Conservation (phyloP, 1,140 invertebrate species). For the Battus philenor region DNA sequence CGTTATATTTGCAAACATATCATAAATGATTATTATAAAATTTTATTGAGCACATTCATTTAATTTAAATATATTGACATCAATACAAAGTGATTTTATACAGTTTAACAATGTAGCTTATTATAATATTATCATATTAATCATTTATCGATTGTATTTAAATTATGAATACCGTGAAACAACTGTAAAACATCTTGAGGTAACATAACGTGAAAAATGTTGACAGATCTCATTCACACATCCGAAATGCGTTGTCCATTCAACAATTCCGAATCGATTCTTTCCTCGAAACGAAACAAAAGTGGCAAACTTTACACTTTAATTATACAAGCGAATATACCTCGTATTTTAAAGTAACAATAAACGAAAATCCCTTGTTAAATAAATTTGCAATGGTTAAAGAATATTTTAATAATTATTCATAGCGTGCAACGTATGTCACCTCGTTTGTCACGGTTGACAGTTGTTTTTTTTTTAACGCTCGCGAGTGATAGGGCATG, state of each 20-base stretch:
- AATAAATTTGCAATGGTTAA: not conserved
- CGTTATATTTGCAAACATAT: too few relatives aligned
- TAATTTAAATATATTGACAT: too few relatives aligned
- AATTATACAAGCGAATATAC: not conserved
- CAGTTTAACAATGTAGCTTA: too few relatives aligned
- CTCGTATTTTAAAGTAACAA: not conserved
- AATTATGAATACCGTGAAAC: too few relatives aligned
- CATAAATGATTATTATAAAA: too few relatives aligned
- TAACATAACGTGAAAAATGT: not conserved
- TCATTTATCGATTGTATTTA: too few relatives aligned
- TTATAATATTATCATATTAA: too few relatives aligned
- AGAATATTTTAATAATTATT: slow-evolving; percentile 9
- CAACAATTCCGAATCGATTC: slow-evolving; percentile 5
- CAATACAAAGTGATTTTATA: too few relatives aligned
- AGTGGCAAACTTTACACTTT: not conserved
- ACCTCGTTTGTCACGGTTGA: slow-evolving; percentile 50
- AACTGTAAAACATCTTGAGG: too few relatives aligned
- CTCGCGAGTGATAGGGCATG: slow-evolving; percentile 16
- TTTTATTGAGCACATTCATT: too few relatives aligned
- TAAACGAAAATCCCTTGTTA: not conserved
- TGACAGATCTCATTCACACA: slow-evolving; percentile 9
- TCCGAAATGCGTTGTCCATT: slow-evolving; percentile 9
- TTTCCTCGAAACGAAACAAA: not conserved
- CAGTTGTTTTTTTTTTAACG: slow-evolving; percentile 38
- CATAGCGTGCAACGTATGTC: slow-evolving; percentile 27